Percentiles rank a stretch among this genome's conserved stretches.
These are phyloP conservation scores for Hyperoodon ampullatus DNA, from an alignment of 2,113 vertebrate genomes.

Conservation along the genomic window DNA sequence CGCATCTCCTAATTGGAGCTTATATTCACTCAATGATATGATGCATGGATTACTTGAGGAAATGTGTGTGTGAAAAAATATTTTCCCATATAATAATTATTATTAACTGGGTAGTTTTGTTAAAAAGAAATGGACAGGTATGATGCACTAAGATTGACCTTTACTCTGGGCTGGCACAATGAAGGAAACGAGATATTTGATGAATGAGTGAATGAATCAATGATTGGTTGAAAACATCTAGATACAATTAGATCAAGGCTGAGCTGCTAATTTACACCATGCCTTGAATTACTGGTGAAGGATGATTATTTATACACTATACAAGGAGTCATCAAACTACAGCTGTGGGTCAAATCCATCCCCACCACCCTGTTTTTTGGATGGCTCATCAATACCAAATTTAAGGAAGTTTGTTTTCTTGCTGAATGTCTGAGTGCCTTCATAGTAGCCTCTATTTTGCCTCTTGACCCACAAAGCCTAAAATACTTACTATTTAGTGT, in stretches of 20 bases:
- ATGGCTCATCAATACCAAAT: neutral
- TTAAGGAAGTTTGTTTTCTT: neutral
- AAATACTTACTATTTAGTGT: neutral
- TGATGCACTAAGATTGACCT: neutral
- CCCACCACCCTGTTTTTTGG: fast-evolving
- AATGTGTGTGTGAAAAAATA: neutral
- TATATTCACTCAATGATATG: neutral
- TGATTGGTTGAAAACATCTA: neutral
- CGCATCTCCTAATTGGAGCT: neutral
- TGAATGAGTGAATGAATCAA: neutral
- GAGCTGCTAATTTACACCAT: neutral
- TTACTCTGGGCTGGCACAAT: neutral
- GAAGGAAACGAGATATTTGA: neutral
- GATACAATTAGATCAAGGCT: neutral
- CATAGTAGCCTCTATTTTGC: neutral
- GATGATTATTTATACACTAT: neutral
- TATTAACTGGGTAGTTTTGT: neutral
- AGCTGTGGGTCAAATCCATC: neutral
- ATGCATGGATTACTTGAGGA: neutral
- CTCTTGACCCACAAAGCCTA: neutral
- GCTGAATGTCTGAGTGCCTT: neutral
- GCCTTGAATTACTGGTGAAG: neutral
- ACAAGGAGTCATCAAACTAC: neutral
- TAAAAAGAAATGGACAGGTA: neutral
- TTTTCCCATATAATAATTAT: neutral